phyloP scores from a whole-genome alignment of 2,113 vertebrate species.

The Pristiophorus japonicus region DNA sequence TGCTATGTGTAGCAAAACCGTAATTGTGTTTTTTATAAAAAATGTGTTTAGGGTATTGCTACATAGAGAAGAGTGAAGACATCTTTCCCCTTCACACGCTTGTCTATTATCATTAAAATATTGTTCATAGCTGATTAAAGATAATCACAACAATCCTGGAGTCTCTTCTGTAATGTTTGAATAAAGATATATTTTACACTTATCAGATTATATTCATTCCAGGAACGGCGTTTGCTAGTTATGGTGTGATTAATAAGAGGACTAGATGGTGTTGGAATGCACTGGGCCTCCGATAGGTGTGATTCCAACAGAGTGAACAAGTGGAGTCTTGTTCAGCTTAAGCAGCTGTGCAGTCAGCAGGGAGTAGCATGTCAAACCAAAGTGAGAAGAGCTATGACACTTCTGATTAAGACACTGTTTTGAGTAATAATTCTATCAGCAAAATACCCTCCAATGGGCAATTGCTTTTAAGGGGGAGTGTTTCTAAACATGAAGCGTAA shows the following conservation, averaged over 20 bases:
- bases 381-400: slow-evolving; percentile 23
- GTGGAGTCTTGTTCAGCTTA: slow-evolving; percentile 24
- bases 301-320: slow-evolving; percentile 22
- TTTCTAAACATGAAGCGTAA: not conserved
- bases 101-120: not conserved
- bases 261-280: slow-evolving; percentile 26
- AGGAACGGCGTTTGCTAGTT: not conserved
- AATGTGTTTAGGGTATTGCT: not conserved
- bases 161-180: not conserved
- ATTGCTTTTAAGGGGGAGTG: slow-evolving; percentile 17
- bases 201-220: not conserved
- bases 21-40: not conserved
- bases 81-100: not conserved
- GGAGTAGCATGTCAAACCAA: slow-evolving; percentile 24
- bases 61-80: not conserved
- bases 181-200: not conserved
- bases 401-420: slow-evolving; percentile 34
- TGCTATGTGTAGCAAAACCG: not conserved
- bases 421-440: slow-evolving; percentile 32
- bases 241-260: slow-evolving; percentile 24
- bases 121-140: not conserved
- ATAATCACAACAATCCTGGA: not conserved
- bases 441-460: not conserved
- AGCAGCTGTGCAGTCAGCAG: slow-evolving; percentile 28
- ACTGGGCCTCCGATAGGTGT: slow-evolving; percentile 29